Evolutionary conservation across 2,888 invertebrate genomes (phyloP), one percentile per base, ranked within the genome.

Genomic region (Margaritifera margaritifera): DNA sequence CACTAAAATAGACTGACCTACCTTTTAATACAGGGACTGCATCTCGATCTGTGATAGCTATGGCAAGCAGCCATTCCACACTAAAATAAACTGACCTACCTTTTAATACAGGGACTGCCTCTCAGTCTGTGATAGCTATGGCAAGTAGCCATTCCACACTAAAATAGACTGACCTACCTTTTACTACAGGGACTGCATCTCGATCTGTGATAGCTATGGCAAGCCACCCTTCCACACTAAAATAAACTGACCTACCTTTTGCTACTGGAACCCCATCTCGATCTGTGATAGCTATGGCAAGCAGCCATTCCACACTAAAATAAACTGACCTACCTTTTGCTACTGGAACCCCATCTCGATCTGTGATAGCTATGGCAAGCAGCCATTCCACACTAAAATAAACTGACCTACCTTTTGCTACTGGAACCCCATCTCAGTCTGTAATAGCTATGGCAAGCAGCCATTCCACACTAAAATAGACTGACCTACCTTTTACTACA

Each of bases 311-410:
- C 58, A 96, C 93, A 87, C 94, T 94, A 75, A 51, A 82, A 81
- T 57, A 61, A 68, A 68, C 31, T 6, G 6, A 31, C 31, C 31
- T 31, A 31, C 92, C 92, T 91, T 92, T 93, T 55, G 93, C 85
- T 68, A 94, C 92, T 24, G 97, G 96, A 1, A 97, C 97, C 18
- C 98, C 98, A 92, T 98, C 98, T 79, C 97, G 92, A 89, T 98
- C 98, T 53, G 97, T 95, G 82, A 98, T 94, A 70, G 96, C 91
- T 84, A 98, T 95, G 84, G 96, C 95, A 86, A 95, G 93, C 62
- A 98, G 91, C 55, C 96, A 97, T 86, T 94, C 94, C 59, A 96
- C 93, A 87, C 94, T 94, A 75, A 51, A 82, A 81, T 57, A 61
- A 69, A 68, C 27, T 27, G 27, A 27, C 27, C 27, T 27, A 27